Evolutionary conservation across 2,888 invertebrate genomes (phyloP), one percentile per base, ranked within the genome.

Genomic region (Syritta pipiens): DNA sequence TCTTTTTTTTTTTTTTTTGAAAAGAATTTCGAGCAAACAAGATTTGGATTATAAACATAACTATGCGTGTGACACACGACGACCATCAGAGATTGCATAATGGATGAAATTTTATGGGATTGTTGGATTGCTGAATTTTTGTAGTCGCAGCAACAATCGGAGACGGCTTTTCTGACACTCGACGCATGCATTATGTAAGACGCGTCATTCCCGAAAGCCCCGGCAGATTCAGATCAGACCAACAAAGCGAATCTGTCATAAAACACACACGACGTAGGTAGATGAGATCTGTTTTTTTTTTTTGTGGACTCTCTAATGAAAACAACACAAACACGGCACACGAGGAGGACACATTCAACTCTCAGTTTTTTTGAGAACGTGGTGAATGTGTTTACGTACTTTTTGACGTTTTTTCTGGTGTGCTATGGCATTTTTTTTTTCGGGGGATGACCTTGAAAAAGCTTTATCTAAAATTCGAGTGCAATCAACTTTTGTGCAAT

Each of bases 381-480:
- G 2, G 37, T 9, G 14, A 17, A 9, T 37, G 4, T 37, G 19
- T 37, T 37, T 28, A 63, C 40, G 28, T 65, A 59, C 37, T 51
- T 46, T 63, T 55, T 44, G 42, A 69, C 55, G 69, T 55, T 75
- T 48, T 55, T 53, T 37, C 37, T 46, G 32, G 44, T 24, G 48
- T 22, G 37, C 32, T 32, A n/a, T 0, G 14, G 3, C 17, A 2
- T 10, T 57, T 19, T 35, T 55, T 37, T 30, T 37, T 22, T 63
- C 84, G 83, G 84, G 83, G 81, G 84, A 84, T 86, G 87, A 87
- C 87, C 87, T 87, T 87, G 87, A 87, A 87, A 87, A 87, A 86
- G 86, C 88, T 87, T 86, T 87, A 88, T 88, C 88, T 86, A 87
- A 87, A 86, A 85, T 85, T 85, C 84, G 87, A 87, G 87, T 88